Evolutionary conservation across 2,113 vertebrate species (phyloP).

Genomic region (Nibea coibor): DNA sequence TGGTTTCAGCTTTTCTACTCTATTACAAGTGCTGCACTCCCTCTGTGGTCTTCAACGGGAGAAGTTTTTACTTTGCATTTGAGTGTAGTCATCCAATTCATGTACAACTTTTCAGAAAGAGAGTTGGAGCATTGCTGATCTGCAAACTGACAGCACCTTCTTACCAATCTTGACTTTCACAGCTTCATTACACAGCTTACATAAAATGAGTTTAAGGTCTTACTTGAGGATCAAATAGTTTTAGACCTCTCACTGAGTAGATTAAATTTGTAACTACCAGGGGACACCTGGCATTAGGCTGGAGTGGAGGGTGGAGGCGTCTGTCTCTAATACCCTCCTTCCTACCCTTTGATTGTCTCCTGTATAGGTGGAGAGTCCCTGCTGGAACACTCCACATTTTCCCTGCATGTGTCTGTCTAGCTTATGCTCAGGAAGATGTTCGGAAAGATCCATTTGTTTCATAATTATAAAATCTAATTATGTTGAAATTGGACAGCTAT

Average conservation of each 20-base stretch:
- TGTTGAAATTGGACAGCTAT: conserved; percentile 32
- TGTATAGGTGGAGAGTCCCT: conserved; percentile 37
- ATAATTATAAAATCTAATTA: conserved; percentile 66
- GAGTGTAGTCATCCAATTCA: conserved; percentile 16
- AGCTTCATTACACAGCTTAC: conserved; percentile 62
- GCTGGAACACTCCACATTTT: conserved; percentile 55
- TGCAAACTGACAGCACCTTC: conserved; percentile 25
- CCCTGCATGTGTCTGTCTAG: conserved; percentile 44
- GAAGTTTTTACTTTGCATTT: conserved; percentile 36
- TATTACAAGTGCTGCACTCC: conserved; percentile 40
- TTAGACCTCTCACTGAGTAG: conserved; percentile 57
- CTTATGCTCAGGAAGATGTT: conserved; percentile 37
- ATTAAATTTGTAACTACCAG: conserved; percentile 66
- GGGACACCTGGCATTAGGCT: conserved; percentile 57
- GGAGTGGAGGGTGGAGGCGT: conserved; percentile 25
- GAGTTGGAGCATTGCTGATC: conserved; percentile 39
- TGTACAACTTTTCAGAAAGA: conserved; percentile 2
- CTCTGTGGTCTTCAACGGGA: conserved; percentile 9
- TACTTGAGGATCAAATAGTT: conserved; percentile 70
- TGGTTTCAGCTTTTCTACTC: conserved; percentile 23
- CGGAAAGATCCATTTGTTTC: conserved; percentile 46
- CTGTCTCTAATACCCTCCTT: conserved; percentile 42
- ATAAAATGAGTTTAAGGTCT: conserved; percentile 67
- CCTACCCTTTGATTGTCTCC: conserved; percentile 8
- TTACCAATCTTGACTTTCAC: conserved; percentile 42